These are phyloP conservation scores for Nymphalis polychloros DNA, from an alignment of 2,888 invertebrate species.

Conservation along the genomic window DNA sequence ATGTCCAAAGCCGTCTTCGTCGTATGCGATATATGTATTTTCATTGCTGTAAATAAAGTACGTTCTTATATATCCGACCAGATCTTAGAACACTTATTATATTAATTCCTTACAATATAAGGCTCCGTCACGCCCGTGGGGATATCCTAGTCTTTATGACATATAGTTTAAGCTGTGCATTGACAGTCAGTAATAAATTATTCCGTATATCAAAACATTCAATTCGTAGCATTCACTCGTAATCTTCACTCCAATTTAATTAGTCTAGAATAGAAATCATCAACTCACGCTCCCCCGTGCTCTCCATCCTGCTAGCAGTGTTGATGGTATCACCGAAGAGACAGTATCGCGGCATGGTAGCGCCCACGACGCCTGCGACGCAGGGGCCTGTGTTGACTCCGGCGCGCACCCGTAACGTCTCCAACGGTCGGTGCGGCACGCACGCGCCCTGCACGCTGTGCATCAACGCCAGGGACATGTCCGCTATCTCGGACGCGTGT, in stretches of 20 bases:
- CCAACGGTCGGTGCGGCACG: conserved; percentile 78
- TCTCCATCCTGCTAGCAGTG: conserved; percentile 85
- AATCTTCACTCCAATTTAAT: no score
- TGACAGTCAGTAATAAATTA: no score
- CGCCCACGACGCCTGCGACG: conserved; percentile 84
- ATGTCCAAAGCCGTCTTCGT: conserved; percentile 80
- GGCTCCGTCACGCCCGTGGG: no score
- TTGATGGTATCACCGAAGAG: conserved; percentile 84
- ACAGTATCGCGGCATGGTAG: conserved; percentile 84
- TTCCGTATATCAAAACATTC: no score
- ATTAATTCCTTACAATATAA: no score
- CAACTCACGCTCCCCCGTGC: conserved; percentile 60
- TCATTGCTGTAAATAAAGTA: conserved; percentile 72
- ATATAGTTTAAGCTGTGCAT: no score
- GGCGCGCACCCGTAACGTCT: conserved; percentile 76
- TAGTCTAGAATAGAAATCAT: no score
- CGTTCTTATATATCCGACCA: no score
- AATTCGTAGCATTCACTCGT: no score
- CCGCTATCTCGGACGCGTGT: conserved; percentile 83
- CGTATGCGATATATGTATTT: conserved; percentile 81
- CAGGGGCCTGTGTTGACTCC: conserved; percentile 85
- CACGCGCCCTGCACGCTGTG: conserved; percentile 74
- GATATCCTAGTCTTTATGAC: no score
- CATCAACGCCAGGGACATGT: conserved; percentile 82
- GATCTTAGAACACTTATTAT: no score